Percentiles rank a stretch among this genome's conserved stretches.
phyloP scores from a whole-genome alignment of 2,113 vertebrate genomes.

The Pongo abelii region DNA sequence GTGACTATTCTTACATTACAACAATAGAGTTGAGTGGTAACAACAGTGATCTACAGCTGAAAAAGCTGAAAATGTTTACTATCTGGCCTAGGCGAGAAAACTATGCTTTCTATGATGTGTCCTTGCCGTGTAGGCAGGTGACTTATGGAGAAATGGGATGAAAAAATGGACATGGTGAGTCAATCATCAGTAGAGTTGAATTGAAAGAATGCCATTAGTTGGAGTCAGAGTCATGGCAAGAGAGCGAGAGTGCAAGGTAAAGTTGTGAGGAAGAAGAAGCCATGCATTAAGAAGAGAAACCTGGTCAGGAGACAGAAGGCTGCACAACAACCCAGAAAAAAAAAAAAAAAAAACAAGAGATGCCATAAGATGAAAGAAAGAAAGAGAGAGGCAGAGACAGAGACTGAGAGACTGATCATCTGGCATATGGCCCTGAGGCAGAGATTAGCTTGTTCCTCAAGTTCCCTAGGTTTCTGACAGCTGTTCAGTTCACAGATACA shows the following conservation, averaged over 20 bases:
- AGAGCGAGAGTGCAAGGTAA: not conserved
- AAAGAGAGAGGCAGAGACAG: not conserved
- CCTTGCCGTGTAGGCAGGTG: not conserved
- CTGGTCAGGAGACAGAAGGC: not conserved
- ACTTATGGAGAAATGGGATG: not conserved
- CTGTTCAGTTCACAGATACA: not conserved
- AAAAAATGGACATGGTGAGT: not conserved
- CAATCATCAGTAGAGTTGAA: not conserved
- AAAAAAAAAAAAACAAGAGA: not conserved
- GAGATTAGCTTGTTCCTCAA: not conserved
- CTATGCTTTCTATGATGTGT: not conserved
- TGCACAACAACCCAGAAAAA: not conserved
- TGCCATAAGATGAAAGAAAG: not conserved
- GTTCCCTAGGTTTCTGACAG: not conserved
- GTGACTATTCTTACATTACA: not conserved
- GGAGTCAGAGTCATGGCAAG: not conserved
- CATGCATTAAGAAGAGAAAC: not conserved
- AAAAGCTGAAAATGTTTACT: not conserved
- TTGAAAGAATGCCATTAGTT: not conserved
- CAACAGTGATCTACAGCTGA: not conserved
- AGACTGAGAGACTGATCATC: not conserved
- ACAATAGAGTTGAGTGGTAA: not conserved
- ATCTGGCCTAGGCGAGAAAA: not conserved
- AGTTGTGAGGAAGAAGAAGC: not conserved
- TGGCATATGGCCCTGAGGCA: not conserved